Evolutionary conservation across 2,888 invertebrate genomes (phyloP), one percentile per base, ranked within the genome.

Genomic region (Sarcophaga subvicina): DNA sequence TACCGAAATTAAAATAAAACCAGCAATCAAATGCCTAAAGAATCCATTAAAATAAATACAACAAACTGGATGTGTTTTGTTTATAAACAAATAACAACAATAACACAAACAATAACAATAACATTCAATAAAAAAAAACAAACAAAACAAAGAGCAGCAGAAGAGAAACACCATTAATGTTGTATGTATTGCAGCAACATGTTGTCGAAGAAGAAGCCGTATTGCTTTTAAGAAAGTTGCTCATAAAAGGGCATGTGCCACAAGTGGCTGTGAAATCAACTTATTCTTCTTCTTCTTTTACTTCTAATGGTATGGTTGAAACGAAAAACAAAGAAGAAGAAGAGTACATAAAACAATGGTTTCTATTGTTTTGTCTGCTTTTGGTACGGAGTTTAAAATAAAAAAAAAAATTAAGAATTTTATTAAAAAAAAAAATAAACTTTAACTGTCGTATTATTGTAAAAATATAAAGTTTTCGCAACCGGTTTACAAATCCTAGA

Each of bases 201-300:
- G 27, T 47, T 67, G 49, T 25, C 70, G 54, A 4, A 6, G 62
- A 4, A 6, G 62, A 54, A 72, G 69, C 2, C n/a, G 6, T 66
- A 27, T 12, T 22, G 12, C 49, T 54, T 3, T 54, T 3, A 14
- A 17, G 59, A 27, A 17, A 54, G 17, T 54, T 54, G 17, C 45
- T 73, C 10, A 10, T n/a, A 69, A 78, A 76, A 82, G 81, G 84
- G 75, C 87, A 84, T 79, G 81, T 87, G 84, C 81, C 84, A 87
- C 81, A 80, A 87, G 81, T 81, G 79, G 54, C 71, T 84, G 22
- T 71, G 63, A 84, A 84, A 14, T 49, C 12, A 49, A 49, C 49
- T 8, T 49, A 1, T 49, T 49, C 6, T 8, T 37, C 37, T 37
- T 8, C 8, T 37, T 8, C 37, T 37, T 37, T 22, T 22, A 22